phyloP scores from a whole-genome alignment of 2,113 vertebrate genomes.

The Lepus americanus region DNA sequence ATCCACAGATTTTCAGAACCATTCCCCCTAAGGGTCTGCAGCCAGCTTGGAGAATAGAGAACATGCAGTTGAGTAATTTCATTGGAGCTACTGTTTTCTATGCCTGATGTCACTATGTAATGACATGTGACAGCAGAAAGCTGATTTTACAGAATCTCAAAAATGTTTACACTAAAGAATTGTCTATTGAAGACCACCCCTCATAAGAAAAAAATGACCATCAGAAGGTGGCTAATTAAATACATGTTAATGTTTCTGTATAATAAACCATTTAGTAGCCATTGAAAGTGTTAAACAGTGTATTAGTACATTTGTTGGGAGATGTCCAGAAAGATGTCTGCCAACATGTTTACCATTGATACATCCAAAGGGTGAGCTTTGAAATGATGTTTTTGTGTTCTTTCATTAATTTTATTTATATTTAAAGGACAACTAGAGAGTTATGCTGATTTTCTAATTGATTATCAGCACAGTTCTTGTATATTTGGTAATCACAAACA shows the following conservation, averaged over 20 bases:
- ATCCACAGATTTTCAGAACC: not conserved
- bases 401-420: not conserved
- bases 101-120: not conserved
- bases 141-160: not conserved
- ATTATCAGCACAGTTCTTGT: not conserved
- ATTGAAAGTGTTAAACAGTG: not conserved
- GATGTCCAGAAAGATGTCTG: not conserved
- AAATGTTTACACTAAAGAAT: not conserved
- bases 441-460: not conserved
- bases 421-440: slow-evolving; percentile 20
- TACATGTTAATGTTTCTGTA: not conserved
- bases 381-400: not conserved
- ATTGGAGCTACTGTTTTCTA: slow-evolving; percentile 5
- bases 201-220: not conserved
- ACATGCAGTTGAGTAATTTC: not conserved
- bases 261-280: not conserved
- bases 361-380: not conserved
- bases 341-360: not conserved
- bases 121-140: not conserved
- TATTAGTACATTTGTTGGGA: not conserved
- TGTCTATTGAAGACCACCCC: not conserved
- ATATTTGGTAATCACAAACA: not conserved
- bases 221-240: not conserved
- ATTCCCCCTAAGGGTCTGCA: rapidly evolving
- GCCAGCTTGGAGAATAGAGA: not conserved